Conservation (phyloP, 2,888 invertebrate species). For the Nomada fabriciana region DNA sequence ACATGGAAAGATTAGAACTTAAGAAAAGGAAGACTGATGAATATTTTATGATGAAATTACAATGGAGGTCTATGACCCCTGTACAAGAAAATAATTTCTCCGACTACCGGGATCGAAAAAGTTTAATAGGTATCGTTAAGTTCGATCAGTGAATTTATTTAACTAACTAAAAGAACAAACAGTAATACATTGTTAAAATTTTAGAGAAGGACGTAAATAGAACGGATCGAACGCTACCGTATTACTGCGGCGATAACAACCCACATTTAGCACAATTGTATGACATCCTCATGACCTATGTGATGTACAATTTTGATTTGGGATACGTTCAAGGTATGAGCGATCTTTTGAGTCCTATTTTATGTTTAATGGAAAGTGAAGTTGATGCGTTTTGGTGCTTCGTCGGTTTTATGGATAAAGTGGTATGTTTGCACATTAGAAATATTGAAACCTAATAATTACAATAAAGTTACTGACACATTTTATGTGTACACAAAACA, state of each 20-base stretch:
- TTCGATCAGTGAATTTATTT: background rate
- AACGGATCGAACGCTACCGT: conserved; percentile 96
- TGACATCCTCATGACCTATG: conserved; percentile 98
- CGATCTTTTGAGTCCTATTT: conserved; percentile 96
- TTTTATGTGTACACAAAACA: conserved; percentile 80
- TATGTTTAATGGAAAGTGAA: conserved; percentile 95
- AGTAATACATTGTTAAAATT: conserved; percentile 25
- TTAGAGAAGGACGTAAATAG: conserved; percentile 97
- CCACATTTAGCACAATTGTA: conserved; percentile 93
- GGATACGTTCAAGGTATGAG: conserved; percentile 99
- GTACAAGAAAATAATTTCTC: conserved; percentile 95
- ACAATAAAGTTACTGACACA: background rate
- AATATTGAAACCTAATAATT: background rate
- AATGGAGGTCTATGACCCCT: conserved; percentile 96
- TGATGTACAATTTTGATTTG: conserved; percentile 99
- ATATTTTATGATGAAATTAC: conserved; percentile 97
- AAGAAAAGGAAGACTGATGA: conserved; percentile 92
- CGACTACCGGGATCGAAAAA: conserved; percentile 95
- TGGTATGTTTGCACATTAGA: conserved; percentile 87
- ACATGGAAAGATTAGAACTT: conserved; percentile 88
- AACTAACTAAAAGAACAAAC: background rate
- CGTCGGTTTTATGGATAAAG: conserved; percentile 98
- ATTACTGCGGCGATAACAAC: conserved; percentile 97
- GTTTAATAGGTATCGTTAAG: conserved; percentile 89
- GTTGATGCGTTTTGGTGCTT: conserved; percentile 99